Base-by-base conservation (phyloP, 2,797 vertebrate genomes). In the Sorex maritimensis region DNA sequence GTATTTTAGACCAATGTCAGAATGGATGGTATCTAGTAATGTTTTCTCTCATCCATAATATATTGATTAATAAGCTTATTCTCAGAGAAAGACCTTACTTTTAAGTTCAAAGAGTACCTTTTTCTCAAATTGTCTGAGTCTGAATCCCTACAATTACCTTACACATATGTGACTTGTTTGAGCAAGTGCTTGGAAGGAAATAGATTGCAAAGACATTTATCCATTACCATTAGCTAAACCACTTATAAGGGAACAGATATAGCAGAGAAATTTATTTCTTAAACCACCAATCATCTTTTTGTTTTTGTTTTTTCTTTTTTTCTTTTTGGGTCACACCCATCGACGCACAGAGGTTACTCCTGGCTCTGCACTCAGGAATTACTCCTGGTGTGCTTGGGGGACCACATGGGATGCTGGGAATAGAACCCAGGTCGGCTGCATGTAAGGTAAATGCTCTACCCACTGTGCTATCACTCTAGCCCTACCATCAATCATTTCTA, bases 101-200 rank as follows among this genome's bases (percentile, higher is more conserved):
- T 93, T 55, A 88, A 91, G 30, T 77, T 77, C 19, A 71, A 68
- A 19, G 13, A 34, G 17, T 93, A 79, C 23, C 87, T 86, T 38
- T 17, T 24, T 13, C 55, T 81, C n/a, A 77, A 88, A 88, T 74
- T 11, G 46, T 87, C 79, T 83, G 49, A 55, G 52, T 86, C 69
- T 87, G 49, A 86, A 46, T 63, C 3, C 19, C 13, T 73, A 46
- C 1, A 46, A 10, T 28, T 91, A 38, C 55, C 86, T 83, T 83
- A 74, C n/a, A 61, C 73, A 61, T 89, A 81, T 86, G 79, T 88
- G 88, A 83, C 6, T 83, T 92, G 14, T 91, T 91, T 84, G 65
- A 84, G 52, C 8, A 86, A 72, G 1, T 69, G 23, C 65, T 67
- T 41, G 19, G 58, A 86, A 94, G 93, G 4, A 85, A 91, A 86